Base-by-base conservation (phyloP, 2,113 vertebrate genomes). In the Hemichromis elongatus region DNA sequence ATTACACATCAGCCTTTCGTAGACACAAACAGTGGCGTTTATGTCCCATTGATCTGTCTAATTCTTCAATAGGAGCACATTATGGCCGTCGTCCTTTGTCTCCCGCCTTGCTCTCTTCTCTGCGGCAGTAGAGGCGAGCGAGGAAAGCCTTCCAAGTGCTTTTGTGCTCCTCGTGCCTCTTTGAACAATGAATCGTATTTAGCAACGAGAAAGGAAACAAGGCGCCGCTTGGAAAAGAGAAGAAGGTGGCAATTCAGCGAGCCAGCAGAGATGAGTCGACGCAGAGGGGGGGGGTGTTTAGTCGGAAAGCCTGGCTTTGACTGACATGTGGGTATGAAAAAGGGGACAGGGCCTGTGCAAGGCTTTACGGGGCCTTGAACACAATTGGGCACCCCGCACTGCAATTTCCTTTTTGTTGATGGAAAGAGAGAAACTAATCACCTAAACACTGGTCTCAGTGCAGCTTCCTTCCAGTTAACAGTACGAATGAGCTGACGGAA, bases 151-250 rank as follows among this genome's bases (percentile, higher is more conserved):
- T 90, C 85, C 84, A 77, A 89, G 81, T 88, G 77, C 84, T 86
- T 91, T 92, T 92, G 91, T 93, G 50, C 80, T 85, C 77, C 55
- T 18, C 28, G 50, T 83, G 82, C 90, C 86, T 82, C 86, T 92
- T 90, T 93, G 86, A 94, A 92, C 91, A 92, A 92, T 86, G 86
- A 92, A 85, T 88, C 85, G 86, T 79, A 84, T 91, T 93, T 87
- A 86, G 55, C 33, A 52, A 63, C 6, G 12, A 79, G 81, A 83
- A 55, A 84, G 52, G 79, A 79, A 89, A 80, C 77, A 26, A 85
- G 86, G 63, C 18, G 18, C 47, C 3, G 63, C 80, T 81, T 54
- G 19, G 78, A 59, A 88, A 86, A 33, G 9, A 73, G 66, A 88
- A 85, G 77, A 57, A 73, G 70, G 73, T 83, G 11, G 81, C 77